A percentile compares a stretch with the other conserved stretches of the same genome.
phyloP scores from a whole-genome alignment of 2,113 vertebrate genomes.

The Tupaia chinensis region DNA sequence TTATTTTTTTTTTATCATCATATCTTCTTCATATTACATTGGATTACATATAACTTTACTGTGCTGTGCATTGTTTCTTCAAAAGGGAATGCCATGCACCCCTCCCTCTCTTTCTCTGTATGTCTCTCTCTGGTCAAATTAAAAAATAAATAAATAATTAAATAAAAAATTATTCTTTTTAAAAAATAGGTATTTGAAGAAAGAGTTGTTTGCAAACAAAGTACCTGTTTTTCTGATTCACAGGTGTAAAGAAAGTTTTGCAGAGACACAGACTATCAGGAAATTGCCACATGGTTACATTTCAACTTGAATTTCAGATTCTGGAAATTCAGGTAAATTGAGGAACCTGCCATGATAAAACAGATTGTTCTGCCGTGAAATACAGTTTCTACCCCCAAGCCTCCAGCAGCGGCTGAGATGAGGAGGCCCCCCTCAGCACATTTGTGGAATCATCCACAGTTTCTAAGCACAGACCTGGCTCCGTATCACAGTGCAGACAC shows the following conservation, averaged over 20 bases:
- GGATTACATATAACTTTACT: too few species aligned
- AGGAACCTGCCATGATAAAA: background rate
- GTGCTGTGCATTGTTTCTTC: too few species aligned
- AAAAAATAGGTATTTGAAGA: conserved; percentile 20
- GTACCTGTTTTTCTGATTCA: conserved; percentile 63
- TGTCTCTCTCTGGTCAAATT: too few species aligned
- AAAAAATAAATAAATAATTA: too few species aligned
- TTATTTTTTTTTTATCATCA: too few species aligned
- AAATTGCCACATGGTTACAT: conserved; percentile 87
- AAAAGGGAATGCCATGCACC: too few species aligned
- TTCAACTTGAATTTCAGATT: conserved; percentile 93
- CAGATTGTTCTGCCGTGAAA: conserved; percentile 3
- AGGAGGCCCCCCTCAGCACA: background rate
- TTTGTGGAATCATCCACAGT: background rate
- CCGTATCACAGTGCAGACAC: too few species aligned
- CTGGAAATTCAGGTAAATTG: conserved; percentile 90
- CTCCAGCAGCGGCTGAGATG: background rate
- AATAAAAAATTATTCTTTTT: too few species aligned
- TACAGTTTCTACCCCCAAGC: background rate
- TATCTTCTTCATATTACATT: too few species aligned
- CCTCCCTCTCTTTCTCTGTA: too few species aligned
- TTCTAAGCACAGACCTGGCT: too few species aligned
- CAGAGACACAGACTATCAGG: conserved; percentile 89
- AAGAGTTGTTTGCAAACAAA: conserved; percentile 32
- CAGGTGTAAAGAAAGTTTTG: conserved; percentile 84